A percentile compares a stretch with the other conserved stretches of the same genome.
These are phyloP conservation scores for Dendronephthya gigantea DNA, from an alignment of 64 coral and sea anemone species.

Conservation along the genomic window DNA sequence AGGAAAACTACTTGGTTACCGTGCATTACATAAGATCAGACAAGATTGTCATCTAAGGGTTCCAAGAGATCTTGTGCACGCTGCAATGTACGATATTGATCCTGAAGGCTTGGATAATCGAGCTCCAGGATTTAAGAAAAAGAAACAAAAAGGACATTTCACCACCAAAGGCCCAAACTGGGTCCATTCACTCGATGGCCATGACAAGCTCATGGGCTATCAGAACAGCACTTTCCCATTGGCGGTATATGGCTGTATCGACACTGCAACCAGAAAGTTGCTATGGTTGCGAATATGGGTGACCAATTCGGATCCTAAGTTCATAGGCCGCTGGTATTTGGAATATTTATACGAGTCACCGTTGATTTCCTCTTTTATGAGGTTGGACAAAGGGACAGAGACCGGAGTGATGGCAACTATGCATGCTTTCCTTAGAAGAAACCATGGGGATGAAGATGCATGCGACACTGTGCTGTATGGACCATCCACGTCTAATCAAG, in stretches of 20 bases:
- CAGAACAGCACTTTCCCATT: background rate
- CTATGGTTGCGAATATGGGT: background rate
- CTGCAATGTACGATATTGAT: background rate
- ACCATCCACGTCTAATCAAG: background rate
- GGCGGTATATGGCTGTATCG: no score
- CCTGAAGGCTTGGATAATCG: background rate
- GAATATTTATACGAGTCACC: background rate
- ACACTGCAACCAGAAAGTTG: no score
- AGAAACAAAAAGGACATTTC: background rate
- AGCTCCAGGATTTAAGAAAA: background rate
- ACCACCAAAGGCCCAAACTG: background rate
- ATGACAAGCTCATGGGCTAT: no score
- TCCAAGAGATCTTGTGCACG: no score
- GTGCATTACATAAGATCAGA: constrained; percentile 2
- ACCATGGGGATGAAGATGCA: background rate
- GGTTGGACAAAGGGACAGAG: no score
- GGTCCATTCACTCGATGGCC: no score
- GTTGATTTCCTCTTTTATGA: background rate
- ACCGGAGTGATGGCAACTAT: background rate
- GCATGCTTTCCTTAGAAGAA: no score
- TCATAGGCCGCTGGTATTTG: background rate
- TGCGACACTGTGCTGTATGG: no score
- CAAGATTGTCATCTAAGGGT: no score
- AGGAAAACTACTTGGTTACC: background rate
- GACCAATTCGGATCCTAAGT: background rate